Percentiles rank a stretch among this genome's conserved stretches.
Conservation (phyloP, 2,797 vertebrate genomes). For the Apogon hyalosoma region DNA sequence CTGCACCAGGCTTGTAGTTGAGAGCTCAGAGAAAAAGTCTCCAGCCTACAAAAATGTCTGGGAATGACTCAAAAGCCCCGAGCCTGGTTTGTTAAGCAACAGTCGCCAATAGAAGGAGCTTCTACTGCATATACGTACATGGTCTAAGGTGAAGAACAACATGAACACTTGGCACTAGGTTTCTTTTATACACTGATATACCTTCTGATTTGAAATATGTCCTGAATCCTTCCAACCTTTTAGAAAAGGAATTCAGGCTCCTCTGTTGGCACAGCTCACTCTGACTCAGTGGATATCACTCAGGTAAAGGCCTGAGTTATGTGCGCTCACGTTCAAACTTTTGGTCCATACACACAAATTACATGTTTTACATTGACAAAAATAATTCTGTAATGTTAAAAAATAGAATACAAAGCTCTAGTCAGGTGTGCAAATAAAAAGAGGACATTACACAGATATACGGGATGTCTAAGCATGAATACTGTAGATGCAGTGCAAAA, state of each 20-base stretch:
- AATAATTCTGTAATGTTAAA: conserved; percentile 87
- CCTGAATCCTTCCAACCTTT: conserved; percentile 24
- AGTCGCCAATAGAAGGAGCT: conserved; percentile 73
- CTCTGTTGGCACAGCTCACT: conserved; percentile 60
- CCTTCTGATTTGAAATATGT: conserved; percentile 45
- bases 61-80: conserved; percentile 62
- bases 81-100: conserved; percentile 71
- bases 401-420: conserved; percentile 88
- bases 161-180: conserved; percentile 82
- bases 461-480: conserved; percentile 84
- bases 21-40: conserved; percentile 56
- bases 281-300: conserved; percentile 73
- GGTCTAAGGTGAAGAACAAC: conserved; percentile 75
- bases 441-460: conserved; percentile 83
- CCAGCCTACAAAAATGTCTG: conserved; percentile 54
- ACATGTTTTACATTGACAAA: conserved; percentile 83
- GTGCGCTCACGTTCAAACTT: conserved; percentile 71
- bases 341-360: conserved; percentile 85
- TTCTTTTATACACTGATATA: conserved; percentile 68
- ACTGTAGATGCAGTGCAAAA: conserved; percentile 86
- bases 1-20: conserved; percentile 66
- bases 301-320: conserved; percentile 57
- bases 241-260: conserved; percentile 24
- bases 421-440: conserved; percentile 87
- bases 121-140: conserved; percentile 79